A percentile compares a stretch with the other conserved stretches of the same genome.
phyloP scores from a whole-genome alignment of 2,797 vertebrate genomes.

The Ctenochaetus hawaiiensis region DNA sequence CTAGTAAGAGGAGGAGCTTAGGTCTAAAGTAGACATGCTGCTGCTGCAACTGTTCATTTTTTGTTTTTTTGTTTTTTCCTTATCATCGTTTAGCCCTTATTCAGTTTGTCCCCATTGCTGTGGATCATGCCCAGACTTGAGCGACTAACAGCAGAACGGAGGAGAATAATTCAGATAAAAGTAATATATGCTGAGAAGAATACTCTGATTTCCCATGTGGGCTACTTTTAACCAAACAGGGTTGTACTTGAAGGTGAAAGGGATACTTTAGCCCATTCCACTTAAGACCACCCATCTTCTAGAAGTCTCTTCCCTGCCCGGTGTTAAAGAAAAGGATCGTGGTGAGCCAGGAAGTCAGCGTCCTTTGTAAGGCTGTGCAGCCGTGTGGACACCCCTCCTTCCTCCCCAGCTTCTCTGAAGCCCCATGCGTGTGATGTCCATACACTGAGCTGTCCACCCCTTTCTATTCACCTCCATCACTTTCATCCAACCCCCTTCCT shows the following conservation, averaged over 20 bases:
- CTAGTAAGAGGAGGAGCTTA: constrained; percentile 73
- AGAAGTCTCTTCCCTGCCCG: constrained; percentile 34
- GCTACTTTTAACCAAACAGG: constrained; percentile 68
- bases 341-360: constrained; percentile 68
- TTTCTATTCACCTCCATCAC: constrained; percentile 79
- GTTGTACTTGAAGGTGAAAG: constrained; percentile 43
- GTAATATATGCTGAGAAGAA: constrained; percentile 62
- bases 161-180: constrained; percentile 71
- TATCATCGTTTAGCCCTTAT: constrained; percentile 52
- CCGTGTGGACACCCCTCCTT: constrained; percentile 27
- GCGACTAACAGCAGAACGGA: constrained; percentile 59
- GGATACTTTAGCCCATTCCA: constrained; percentile 38
- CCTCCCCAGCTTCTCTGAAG: constrained; percentile 51
- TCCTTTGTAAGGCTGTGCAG: constrained; percentile 67
- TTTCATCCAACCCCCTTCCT: constrained; percentile 70
- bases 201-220: constrained; percentile 67
- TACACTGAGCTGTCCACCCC: constrained; percentile 79
- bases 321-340: constrained; percentile 41
- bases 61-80: constrained; percentile 34
- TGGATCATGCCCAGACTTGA: constrained; percentile 62
- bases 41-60: constrained; percentile 25
- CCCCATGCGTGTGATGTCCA: constrained; percentile 72
- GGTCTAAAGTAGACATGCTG: constrained; percentile 70
- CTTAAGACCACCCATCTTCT: constrained; percentile 65
- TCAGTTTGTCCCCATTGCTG: constrained; percentile 71